Evolutionary conservation across 1,140 invertebrate genomes (phyloP).

Genomic region (Bombyx mori): ASM3026992v2 NC_085123.1:12940001-12940500

Average conservation of each 20-base stretch:
- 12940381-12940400: slow-evolving; percentile 39
- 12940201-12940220: slow-evolving; percentile 54
- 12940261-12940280: slow-evolving; percentile 55
- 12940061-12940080: slow-evolving; percentile 31
- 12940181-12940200: slow-evolving; percentile 40
- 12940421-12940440: slow-evolving; percentile 50
- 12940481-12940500: slow-evolving; percentile 29
- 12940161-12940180: slow-evolving; percentile 33
- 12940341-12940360: slow-evolving; percentile 49
- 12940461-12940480: slow-evolving; percentile 19
- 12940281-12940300: slow-evolving; percentile 53
- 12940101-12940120: slow-evolving; percentile 30
- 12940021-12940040: slow-evolving; percentile 33
- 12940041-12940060: slow-evolving; percentile 23
- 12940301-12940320: slow-evolving; percentile 35
- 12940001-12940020: slow-evolving; percentile 33
- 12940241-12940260: slow-evolving; percentile 41
- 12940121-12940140: slow-evolving; percentile 18
- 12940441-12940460: slow-evolving; percentile 38
- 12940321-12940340: slow-evolving; percentile 24
- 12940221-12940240: slow-evolving; percentile 29
- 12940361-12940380: slow-evolving; percentile 53
- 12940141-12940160: slow-evolving; percentile 34
- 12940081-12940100: slow-evolving; percentile 31
- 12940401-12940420: slow-evolving; percentile 33